Evolutionary conservation across 2,888 invertebrate genomes (phyloP).

Genomic region (Thymelicus sylvestris): DNA sequence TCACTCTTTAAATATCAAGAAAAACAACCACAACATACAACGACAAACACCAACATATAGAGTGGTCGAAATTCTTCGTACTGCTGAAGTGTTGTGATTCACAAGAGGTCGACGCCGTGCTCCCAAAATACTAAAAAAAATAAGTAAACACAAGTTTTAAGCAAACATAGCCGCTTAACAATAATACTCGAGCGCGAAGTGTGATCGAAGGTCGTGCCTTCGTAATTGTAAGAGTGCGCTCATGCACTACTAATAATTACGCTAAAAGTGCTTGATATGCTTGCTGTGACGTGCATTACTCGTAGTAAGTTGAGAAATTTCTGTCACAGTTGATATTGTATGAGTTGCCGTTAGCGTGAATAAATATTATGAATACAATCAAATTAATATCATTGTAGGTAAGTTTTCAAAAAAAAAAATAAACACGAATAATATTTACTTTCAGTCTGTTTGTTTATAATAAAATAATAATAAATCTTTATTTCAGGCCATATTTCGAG

Average conservation of each 20-base stretch:
- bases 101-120: conserved; percentile 50
- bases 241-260: conserved; percentile 20
- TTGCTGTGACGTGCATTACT: conserved; percentile 2
- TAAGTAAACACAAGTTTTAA: conserved; percentile 51
- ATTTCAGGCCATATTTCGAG: too few species aligned
- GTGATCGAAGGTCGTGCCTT: conserved; percentile 44
- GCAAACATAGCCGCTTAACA: conserved; percentile 52
- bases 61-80: conserved; percentile 43
- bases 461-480: too few species aligned
- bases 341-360: too few species aligned
- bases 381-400: too few species aligned
- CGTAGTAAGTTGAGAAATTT: too few species aligned
- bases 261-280: conserved; percentile 5
- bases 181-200: conserved; percentile 47
- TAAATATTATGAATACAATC: too few species aligned
- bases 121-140: conserved; percentile 44
- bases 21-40: conserved; percentile 6
- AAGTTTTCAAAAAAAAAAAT: too few species aligned
- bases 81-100: conserved; percentile 48
- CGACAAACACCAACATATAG: conserved; percentile 1
- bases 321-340: too few species aligned
- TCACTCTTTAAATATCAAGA: neutral
- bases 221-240: conserved; percentile 33
- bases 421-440: too few species aligned
- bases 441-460: too few species aligned